Percentiles rank a stretch among this genome's conserved stretches.
phyloP scores from a whole-genome alignment of 2,797 vertebrate genomes.

The Peromyscus eremicus region DNA sequence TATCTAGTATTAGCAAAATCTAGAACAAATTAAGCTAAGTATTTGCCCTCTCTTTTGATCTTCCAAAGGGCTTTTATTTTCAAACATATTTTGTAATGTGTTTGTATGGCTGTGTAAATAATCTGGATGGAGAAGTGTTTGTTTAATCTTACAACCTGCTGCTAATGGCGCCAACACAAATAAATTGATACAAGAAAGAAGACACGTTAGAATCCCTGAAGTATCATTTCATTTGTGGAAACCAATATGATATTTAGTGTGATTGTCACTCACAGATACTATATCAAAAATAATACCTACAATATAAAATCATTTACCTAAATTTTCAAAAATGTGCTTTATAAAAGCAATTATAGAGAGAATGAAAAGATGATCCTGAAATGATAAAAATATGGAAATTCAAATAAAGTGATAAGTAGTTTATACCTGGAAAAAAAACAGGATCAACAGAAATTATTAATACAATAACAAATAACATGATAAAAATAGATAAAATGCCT shows the following conservation, averaged over 20 bases:
- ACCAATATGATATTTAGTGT: not conserved
- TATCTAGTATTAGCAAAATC: conserved; percentile 43
- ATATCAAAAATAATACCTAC: not conserved
- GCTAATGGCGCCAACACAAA: not conserved
- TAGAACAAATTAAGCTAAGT: conserved; percentile 77
- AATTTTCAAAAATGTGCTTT: not conserved
- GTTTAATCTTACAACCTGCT: not conserved
- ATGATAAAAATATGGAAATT: not conserved
- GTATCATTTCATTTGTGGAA: not conserved
- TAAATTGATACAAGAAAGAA: not conserved
- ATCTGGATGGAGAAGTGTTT: not conserved
- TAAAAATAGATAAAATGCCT: not conserved
- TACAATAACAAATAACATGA: not conserved
- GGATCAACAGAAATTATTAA: not conserved
- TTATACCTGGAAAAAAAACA: no score
- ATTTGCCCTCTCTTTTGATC: conserved; percentile 50
- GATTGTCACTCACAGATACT: not conserved
- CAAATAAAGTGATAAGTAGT: no score
- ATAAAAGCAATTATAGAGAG: not conserved
- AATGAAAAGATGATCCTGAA: not conserved
- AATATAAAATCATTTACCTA: not conserved
- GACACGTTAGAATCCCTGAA: not conserved
- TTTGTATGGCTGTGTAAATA: not conserved
- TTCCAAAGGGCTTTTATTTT: conserved; percentile 55
- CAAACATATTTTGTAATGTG: conserved; percentile 46